These are phyloP conservation scores for Xestia xanthographa DNA, from an alignment of 2,888 invertebrate species.

Conservation along the genomic window DNA sequence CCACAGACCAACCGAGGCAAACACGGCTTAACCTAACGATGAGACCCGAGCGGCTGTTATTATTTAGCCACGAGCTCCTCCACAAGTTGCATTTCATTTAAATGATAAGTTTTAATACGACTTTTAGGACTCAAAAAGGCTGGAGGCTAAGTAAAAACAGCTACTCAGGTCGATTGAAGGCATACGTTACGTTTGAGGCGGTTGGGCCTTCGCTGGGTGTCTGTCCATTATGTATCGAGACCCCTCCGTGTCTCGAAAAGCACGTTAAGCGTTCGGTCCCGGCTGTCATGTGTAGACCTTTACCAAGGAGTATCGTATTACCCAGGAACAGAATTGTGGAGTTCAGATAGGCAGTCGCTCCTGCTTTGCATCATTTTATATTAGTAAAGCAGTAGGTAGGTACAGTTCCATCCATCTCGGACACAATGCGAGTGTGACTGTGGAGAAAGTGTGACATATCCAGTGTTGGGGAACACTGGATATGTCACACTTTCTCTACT, in stretches of 20 bases:
- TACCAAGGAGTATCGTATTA: not conserved
- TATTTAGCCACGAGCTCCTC: no score
- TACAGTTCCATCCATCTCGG: not conserved
- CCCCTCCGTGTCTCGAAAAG: not conserved
- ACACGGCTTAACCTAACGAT: no score
- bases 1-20: no score
- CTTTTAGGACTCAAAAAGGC: not conserved
- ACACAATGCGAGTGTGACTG: no score
- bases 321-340: not conserved
- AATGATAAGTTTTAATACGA: not conserved
- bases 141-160: not conserved
- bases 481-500: not conserved
- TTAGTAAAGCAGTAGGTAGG: not conserved
- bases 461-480: not conserved
- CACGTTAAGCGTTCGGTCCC: not conserved
- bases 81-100: no score
- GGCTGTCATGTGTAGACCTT: not conserved
- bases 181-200: not conserved
- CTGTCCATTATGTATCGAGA: not conserved
- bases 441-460: no score
- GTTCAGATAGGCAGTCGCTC: not conserved
- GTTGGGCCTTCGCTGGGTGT: not conserved
- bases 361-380: not conserved
- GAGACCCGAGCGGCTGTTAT: no score
- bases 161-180: not conserved